Conservation (phyloP, 2,888 invertebrate species). For the Caenorhabditis panamensis region DNA sequence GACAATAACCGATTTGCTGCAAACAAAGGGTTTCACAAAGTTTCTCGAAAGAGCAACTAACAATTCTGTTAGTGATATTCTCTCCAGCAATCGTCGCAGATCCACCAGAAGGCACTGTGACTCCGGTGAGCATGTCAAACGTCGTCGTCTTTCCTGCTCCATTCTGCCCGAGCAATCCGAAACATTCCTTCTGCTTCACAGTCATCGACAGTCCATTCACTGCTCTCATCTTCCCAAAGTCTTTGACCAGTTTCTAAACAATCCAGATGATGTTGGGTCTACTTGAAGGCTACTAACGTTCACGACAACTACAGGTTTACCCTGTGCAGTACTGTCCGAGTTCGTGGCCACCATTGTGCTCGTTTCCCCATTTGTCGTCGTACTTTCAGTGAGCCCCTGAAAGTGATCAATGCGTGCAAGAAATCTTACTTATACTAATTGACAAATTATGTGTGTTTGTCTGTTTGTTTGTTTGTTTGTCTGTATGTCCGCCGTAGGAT, state of each 20-base stretch:
- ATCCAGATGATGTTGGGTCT: no score
- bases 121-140: constrained; percentile 76
- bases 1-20: constrained; percentile 75
- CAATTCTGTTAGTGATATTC: constrained; percentile 57
- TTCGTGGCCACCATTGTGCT: neutral
- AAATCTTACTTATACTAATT: no score
- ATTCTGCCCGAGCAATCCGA: constrained; percentile 75
- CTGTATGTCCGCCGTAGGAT: no score
- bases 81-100: constrained; percentile 66
- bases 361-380: constrained; percentile 1
- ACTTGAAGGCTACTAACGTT: no score
- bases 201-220: constrained; percentile 69
- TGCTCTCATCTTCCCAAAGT: constrained; percentile 66
- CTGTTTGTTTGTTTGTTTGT: no score
- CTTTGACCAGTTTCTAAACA: constrained; percentile 41
- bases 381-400: neutral
- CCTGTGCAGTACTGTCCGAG: neutral
- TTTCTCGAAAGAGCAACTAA: neutral
- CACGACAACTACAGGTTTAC: neutral
- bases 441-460: no score
- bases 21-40: neutral
- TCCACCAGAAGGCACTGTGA: constrained; percentile 63
- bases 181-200: constrained; percentile 73
- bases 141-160: constrained; percentile 79
- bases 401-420: no score